Conservation (phyloP, 2,888 invertebrate genomes). For the Neoaliturus tenellus region DNA sequence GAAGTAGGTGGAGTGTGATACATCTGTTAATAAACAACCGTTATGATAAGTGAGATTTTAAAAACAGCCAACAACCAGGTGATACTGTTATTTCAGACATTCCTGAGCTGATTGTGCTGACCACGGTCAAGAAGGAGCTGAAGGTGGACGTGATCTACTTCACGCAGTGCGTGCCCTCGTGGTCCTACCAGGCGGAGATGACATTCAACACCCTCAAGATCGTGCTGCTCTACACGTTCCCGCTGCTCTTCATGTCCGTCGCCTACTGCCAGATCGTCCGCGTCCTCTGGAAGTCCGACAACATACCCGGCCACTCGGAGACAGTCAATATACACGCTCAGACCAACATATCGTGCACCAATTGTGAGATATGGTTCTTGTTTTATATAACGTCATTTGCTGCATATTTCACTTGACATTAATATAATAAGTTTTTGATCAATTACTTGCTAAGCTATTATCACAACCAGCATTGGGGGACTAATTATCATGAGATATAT, state of each 20-base stretch:
- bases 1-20: no score
- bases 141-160: conserved; percentile 78
- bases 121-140: conserved; percentile 73
- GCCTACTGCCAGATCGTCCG: conserved; percentile 90
- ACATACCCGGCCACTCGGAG: conserved; percentile 81
- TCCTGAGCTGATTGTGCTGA: conserved; percentile 86
- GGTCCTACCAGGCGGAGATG: conserved; percentile 82
- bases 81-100: conserved; percentile 84
- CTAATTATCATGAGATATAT: no score
- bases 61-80: no score
- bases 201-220: conserved; percentile 83
- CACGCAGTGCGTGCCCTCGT: conserved; percentile 83
- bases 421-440: no score
- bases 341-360: conserved; percentile 40
- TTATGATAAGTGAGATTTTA: no score
- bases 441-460: no score
- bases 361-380: conserved; percentile 38
- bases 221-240: conserved; percentile 86
- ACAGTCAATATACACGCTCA: conserved; percentile 59
- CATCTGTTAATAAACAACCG: no score
- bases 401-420: no score
- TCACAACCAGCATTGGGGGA: no score
- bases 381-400: no score
- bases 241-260: conserved; percentile 87
- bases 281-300: conserved; percentile 88